Evolutionary conservation across 2,888 invertebrate genomes (phyloP).

Genomic region (Ceriagrion tenellum): DNA sequence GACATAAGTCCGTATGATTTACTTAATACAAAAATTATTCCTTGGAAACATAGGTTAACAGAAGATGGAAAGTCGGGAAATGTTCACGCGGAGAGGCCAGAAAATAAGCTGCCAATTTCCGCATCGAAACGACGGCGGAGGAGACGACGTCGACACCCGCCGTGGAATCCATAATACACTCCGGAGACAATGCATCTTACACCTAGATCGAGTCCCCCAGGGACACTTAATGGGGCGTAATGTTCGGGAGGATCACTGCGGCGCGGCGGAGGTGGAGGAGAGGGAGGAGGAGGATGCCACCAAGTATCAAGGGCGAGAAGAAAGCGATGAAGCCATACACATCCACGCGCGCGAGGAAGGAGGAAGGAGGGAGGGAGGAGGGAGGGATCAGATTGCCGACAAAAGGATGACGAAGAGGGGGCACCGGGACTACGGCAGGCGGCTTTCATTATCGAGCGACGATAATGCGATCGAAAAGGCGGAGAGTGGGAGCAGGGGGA

Average conservation of each 20-base stretch:
- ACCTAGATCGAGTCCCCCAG: neutral
- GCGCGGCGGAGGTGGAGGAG: neutral
- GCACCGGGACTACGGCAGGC: neutral
- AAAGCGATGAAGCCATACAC: neutral
- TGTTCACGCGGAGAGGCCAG: too few species aligned
- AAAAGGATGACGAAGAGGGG: neutral
- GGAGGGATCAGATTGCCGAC: neutral
- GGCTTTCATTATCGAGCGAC: neutral
- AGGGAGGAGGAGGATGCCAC: neutral
- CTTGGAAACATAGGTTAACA: too few species aligned
- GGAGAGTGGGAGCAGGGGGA: neutral
- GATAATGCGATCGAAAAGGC: neutral
- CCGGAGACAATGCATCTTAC: neutral
- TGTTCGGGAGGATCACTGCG: neutral
- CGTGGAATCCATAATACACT: neutral
- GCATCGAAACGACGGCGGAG: neutral
- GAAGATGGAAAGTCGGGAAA: too few species aligned
- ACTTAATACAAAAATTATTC: too few species aligned
- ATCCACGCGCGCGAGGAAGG: too few species aligned
- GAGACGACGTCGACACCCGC: neutral
- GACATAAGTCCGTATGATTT: too few species aligned
- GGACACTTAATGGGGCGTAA: neutral
- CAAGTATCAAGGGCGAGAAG: neutral
- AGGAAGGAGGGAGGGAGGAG: too few species aligned
- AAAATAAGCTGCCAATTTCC: neutral